Percentiles rank a stretch among this genome's conserved stretches.
phyloP scores from a whole-genome alignment of 2,113 vertebrate species.

The Stegostoma tigrinum region DNA sequence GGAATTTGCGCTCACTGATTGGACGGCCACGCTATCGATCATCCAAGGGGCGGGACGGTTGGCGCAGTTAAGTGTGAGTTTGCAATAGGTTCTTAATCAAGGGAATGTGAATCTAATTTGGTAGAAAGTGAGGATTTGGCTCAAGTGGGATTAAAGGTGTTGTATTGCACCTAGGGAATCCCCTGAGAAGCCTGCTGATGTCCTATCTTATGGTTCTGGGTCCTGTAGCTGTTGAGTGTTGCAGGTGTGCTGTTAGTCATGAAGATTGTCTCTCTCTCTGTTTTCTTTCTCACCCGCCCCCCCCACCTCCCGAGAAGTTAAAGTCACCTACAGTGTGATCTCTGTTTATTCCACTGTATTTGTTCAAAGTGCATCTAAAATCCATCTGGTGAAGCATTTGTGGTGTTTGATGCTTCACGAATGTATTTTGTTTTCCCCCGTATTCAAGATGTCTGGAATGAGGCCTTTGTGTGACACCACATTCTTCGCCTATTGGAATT shows the following conservation, averaged over 20 bases:
- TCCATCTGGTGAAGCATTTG: not conserved
- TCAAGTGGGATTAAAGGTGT: not conserved
- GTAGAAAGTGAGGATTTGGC: not conserved
- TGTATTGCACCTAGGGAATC: not conserved
- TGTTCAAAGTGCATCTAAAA: not conserved
- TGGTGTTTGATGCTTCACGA: not conserved
- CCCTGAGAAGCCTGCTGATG: not conserved
- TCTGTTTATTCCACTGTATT: not conserved
- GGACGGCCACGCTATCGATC: not conserved
- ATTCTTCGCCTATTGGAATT: not conserved
- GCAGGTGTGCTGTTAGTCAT: constrained; percentile 32
- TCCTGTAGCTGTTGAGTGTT: constrained; percentile 14
- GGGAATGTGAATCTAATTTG: not conserved
- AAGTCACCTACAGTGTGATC: not conserved
- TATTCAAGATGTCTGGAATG: not conserved
- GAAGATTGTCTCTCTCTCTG: not conserved
- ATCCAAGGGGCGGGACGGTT: not conserved
- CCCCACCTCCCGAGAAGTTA: not conserved
- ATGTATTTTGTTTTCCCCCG: not conserved
- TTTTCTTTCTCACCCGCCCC: too few species aligned
- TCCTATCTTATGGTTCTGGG: not conserved
- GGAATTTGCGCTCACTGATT: not conserved
- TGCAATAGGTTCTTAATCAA: constrained; percentile 21
- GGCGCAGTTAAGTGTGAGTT: constrained; percentile 33
- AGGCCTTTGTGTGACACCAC: not conserved